Evolutionary conservation across 2,888 invertebrate genomes (phyloP), one percentile per base, ranked within the genome.

Genomic region (Drosophila acutilabella): DNA sequence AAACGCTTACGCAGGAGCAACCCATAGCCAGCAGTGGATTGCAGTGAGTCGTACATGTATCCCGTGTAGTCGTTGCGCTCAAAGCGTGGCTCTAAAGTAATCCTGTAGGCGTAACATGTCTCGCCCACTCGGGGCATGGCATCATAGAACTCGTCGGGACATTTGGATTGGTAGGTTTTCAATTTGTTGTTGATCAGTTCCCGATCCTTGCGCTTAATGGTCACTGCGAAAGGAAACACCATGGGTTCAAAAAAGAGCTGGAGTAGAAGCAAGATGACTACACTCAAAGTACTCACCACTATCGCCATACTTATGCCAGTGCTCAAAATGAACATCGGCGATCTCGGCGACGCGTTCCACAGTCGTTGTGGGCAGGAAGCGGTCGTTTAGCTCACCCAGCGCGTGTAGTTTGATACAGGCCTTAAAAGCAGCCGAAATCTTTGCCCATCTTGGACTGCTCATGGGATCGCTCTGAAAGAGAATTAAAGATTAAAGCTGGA

Each of bases 371-470:
- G 98, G 98, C 64, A 96, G 87, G 58, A 98, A 92, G 36, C 95
- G 93, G 30, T 96, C 93, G 72, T 95, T 94, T 1, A 99, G 92
- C 92, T 97, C 98, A 0, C 96, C 96, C 8, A 91, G 83, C 86
- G 95, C 71, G 80, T 97, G 96, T 4, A 99, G 93, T 78, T 92
- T 90, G 60, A 94, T 94, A 90, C 98, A 98, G 0, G 95, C 94
- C 64, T 95, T 94, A 62, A 98, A 92, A 0, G 98, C 98, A 0
- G 96, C 98, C 0, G 96, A 95, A 80, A 96, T 94, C 92, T 98
- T 98, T 0, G 98, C 98, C 3, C 92, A 73, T 76, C 94, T 94
- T 64, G 94, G 92, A 36, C 88, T 94, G 0, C 20, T 3, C 93
- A 95, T 94, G 1, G 92, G 91, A 11, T 93, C 89, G 4, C 97